Evolutionary conservation across 2,113 vertebrate species (phyloP).

Genomic region (Heptranchias perlo): DNA sequence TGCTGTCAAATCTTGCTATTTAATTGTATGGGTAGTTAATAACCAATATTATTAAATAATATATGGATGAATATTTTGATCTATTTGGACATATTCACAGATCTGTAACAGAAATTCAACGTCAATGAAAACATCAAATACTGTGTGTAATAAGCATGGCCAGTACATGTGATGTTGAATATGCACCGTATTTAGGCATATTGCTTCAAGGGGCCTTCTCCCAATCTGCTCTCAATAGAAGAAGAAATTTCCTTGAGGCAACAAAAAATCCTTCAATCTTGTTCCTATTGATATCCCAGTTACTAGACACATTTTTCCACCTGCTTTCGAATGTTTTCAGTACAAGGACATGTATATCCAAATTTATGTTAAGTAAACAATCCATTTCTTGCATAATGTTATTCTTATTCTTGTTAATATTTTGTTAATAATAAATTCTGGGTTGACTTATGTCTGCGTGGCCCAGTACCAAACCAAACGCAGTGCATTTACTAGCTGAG

Average conservation of each 20-base stretch:
- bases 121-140: slow-evolving; percentile 37
- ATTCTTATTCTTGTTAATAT: background rate
- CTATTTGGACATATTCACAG: slow-evolving; percentile 33
- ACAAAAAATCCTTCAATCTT: slow-evolving; percentile 5
- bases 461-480: background rate
- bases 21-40: slow-evolving; percentile 24
- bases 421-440: background rate
- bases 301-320: background rate
- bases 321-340: background rate
- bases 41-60: slow-evolving; percentile 27
- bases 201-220: slow-evolving; percentile 8
- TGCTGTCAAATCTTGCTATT: slow-evolving; percentile 12
- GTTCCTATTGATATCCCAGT: background rate
- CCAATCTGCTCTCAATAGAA: slow-evolving; percentile 16
- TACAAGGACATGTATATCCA: background rate
- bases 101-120: slow-evolving; percentile 37
- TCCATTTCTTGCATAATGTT: background rate
- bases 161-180: slow-evolving; percentile 25
- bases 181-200: slow-evolving; percentile 9
- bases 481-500: background rate
- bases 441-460: background rate
- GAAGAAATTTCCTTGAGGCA: background rate
- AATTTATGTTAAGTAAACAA: background rate
- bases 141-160: slow-evolving; percentile 33
- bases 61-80: slow-evolving; percentile 35